phyloP scores from a whole-genome alignment of 2,888 invertebrate genomes.

The Aporophyla lueneburgensis region DNA sequence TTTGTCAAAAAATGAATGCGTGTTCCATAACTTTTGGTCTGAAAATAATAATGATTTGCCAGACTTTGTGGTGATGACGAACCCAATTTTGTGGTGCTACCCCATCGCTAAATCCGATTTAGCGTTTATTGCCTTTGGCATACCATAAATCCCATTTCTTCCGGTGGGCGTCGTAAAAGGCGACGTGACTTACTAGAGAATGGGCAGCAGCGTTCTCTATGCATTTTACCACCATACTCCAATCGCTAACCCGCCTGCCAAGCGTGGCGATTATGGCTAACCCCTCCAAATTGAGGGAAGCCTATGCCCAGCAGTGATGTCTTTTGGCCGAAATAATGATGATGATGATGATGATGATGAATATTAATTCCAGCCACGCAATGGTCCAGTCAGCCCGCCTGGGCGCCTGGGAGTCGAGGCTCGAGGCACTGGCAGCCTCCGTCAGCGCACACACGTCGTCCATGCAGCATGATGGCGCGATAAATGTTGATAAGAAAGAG shows the following conservation, averaged over 20 bases:
- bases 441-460: conserved; percentile 95
- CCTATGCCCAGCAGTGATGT: too few species aligned
- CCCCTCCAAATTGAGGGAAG: too few species aligned
- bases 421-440: conserved; percentile 95
- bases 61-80: not conserved
- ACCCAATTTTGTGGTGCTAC: not conserved
- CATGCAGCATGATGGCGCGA: conserved; percentile 94
- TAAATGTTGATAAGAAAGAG: conserved; percentile 93
- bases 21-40: not conserved
- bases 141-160: too few species aligned
- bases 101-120: not conserved
- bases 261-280: too few species aligned
- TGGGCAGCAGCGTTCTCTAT: too few species aligned
- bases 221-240: too few species aligned
- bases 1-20: not conserved
- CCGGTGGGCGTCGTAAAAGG: too few species aligned
- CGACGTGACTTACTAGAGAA: too few species aligned
- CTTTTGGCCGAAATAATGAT: too few species aligned
- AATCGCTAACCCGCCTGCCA: too few species aligned
- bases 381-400: conserved; percentile 98
- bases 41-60: not conserved
- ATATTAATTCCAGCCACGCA: conserved; percentile 93
- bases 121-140: too few species aligned
- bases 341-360: too few species aligned
- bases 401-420: conserved; percentile 97